These are phyloP conservation scores for Eumaeus atala DNA, from an alignment of 1,140 invertebrate species.

Conservation along the genomic window DNA sequence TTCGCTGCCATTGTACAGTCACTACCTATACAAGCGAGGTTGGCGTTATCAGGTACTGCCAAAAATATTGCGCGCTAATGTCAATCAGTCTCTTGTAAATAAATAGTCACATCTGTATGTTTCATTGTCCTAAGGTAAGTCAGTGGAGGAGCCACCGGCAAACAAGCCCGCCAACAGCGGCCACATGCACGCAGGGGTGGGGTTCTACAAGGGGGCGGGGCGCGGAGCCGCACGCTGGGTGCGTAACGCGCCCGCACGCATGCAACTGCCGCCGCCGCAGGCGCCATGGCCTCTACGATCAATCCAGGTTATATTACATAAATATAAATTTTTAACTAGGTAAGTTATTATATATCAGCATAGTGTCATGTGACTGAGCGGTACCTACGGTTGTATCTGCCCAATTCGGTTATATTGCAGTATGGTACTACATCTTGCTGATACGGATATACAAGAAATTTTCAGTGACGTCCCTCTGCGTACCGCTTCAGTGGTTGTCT, in stretches of 20 bases:
- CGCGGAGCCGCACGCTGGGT: conserved; percentile 28
- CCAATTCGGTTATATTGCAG: too few relatives aligned
- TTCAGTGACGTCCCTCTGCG: too few relatives aligned
- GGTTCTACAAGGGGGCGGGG: conserved; percentile 14
- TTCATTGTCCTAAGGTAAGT: conserved; percentile 31
- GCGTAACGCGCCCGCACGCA: conserved; percentile 23
- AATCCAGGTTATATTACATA: conserved; percentile 33
- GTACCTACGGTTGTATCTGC: too few relatives aligned
- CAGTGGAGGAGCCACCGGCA: conserved; percentile 19
- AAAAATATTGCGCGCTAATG: not conserved
- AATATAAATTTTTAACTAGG: not conserved
- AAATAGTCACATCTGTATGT: not conserved
- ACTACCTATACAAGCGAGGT: conserved; percentile 84
- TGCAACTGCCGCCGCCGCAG: conserved; percentile 21
- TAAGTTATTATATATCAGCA: too few relatives aligned
- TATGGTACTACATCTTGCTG: too few relatives aligned
- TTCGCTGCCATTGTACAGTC: conserved; percentile 92
- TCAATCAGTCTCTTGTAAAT: not conserved
- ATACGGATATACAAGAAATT: too few relatives aligned
- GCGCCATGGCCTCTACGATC: not conserved
- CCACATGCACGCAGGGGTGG: conserved; percentile 39
- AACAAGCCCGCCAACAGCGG: conserved; percentile 54
- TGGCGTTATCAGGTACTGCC: conserved; percentile 64
- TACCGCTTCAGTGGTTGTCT: too few relatives aligned
- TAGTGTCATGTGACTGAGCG: too few relatives aligned